phyloP scores from a whole-genome alignment of 2,113 vertebrate species.

The Anhinga anhinga region DNA sequence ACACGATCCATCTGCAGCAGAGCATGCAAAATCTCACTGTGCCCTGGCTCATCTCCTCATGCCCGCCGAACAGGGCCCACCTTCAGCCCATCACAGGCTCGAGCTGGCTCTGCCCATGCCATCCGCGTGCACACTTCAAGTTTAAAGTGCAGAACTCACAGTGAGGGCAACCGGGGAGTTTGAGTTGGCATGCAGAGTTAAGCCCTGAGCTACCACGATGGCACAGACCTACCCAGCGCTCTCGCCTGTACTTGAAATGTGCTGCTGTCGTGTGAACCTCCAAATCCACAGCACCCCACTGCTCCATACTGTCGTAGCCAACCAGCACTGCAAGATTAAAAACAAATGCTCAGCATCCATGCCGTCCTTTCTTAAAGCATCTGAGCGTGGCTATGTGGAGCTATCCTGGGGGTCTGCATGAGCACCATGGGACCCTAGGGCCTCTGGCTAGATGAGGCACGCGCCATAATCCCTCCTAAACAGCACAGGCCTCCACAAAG shows the following conservation, averaged over 20 bases:
- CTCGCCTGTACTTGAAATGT: not conserved
- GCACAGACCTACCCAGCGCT: accelerated
- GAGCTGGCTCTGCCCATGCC: not conserved
- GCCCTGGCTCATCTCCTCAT: not conserved
- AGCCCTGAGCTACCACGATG: not conserved
- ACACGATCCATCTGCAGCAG: not conserved
- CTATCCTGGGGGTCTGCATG: not conserved
- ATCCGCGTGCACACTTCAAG: not conserved
- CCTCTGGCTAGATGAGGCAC: not conserved
- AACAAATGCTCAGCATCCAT: not conserved
- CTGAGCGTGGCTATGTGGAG: not conserved
- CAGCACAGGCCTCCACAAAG: not conserved
- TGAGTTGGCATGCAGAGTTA: not conserved
- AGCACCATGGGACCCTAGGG: not conserved
- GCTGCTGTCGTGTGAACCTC: not conserved
- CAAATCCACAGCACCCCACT: not conserved
- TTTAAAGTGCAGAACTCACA: not conserved
- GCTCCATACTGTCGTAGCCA: not conserved
- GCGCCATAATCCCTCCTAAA: not conserved
- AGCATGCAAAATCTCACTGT: not conserved
- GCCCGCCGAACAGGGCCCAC: accelerated
- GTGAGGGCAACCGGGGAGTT: not conserved
- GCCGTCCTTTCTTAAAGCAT: not conserved
- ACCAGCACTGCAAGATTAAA: not conserved
- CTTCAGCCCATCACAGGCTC: not conserved